Percentiles rank a stretch among this genome's conserved stretches.
phyloP scores from a whole-genome alignment of 2,797 vertebrate species.

The Bradypodion ventrale region DNA sequence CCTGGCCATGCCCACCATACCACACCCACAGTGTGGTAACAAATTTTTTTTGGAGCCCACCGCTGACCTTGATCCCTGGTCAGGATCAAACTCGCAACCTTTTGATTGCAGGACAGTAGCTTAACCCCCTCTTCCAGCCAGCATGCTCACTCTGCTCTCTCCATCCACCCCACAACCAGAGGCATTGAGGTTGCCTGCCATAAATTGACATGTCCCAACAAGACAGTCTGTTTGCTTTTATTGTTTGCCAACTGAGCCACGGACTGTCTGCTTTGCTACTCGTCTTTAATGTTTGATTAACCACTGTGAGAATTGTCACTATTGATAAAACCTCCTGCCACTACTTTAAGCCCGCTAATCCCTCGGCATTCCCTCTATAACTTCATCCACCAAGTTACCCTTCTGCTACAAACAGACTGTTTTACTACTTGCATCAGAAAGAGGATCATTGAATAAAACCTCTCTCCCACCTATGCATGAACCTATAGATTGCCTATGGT shows the following conservation, averaged over 20 bases:
- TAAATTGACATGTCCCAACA: conserved; percentile 73
- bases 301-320: conserved; percentile 78
- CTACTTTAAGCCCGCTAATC: conserved; percentile 75
- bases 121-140: no score
- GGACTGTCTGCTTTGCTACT: conserved; percentile 67
- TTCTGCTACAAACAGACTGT: conserved; percentile 54
- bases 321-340: conserved; percentile 76
- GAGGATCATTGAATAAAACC: conserved; percentile 54
- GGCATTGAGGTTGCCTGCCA: conserved; percentile 57
- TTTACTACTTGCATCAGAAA: conserved; percentile 56
- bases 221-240: conserved; percentile 75
- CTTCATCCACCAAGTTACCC: conserved; percentile 52
- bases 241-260: conserved; percentile 65
- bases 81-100: no score
- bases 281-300: conserved; percentile 79
- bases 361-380: conserved; percentile 71
- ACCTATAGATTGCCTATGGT: no score
- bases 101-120: no score
- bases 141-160: neutral
- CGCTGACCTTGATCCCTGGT: no score
- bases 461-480: neutral
- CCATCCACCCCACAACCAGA: conserved; percentile 37
- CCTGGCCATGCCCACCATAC: no score
- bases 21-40: no score
- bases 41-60: no score